Evolutionary conservation across 2,113 vertebrate genomes (phyloP).

Genomic region (Oenanthe oenanthe): DNA sequence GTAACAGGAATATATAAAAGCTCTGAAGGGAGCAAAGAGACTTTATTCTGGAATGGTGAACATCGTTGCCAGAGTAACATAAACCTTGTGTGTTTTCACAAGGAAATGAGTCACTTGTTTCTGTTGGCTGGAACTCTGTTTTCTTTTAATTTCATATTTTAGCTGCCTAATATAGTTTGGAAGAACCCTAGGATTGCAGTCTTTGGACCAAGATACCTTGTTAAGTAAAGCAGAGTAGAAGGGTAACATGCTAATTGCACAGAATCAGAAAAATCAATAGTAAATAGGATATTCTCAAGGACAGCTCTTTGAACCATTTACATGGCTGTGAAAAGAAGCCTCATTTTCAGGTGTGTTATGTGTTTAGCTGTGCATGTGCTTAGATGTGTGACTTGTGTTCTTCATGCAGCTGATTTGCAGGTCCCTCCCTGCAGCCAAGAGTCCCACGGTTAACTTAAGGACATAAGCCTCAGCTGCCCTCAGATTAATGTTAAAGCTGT

Average conservation of each 20-base stretch:
- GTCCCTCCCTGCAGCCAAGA: neutral
- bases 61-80: conserved; percentile 81
- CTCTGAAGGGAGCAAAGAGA: conserved; percentile 71
- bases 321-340: neutral
- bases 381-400: neutral
- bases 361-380: neutral
- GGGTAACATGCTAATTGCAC: conserved; percentile 58
- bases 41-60: conserved; percentile 75
- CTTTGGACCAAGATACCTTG: conserved; percentile 70
- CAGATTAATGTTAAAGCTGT: neutral
- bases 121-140: conserved; percentile 80
- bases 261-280: conserved; percentile 47
- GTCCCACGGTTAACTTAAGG: neutral
- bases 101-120: conserved; percentile 88
- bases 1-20: conserved; percentile 75
- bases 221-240: conserved; percentile 75
- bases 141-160: conserved; percentile 86
- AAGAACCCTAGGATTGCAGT: conserved; percentile 71
- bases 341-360: neutral
- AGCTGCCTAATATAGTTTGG: conserved; percentile 80
- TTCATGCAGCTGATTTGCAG: neutral
- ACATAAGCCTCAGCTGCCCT: neutral
- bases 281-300: conserved; percentile 22
- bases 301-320: neutral
- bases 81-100: conserved; percentile 83